A percentile compares a stretch with the other conserved stretches of the same genome.
Conservation (phyloP, 2,113 vertebrate species). For the Glaucomys volans region DNA sequence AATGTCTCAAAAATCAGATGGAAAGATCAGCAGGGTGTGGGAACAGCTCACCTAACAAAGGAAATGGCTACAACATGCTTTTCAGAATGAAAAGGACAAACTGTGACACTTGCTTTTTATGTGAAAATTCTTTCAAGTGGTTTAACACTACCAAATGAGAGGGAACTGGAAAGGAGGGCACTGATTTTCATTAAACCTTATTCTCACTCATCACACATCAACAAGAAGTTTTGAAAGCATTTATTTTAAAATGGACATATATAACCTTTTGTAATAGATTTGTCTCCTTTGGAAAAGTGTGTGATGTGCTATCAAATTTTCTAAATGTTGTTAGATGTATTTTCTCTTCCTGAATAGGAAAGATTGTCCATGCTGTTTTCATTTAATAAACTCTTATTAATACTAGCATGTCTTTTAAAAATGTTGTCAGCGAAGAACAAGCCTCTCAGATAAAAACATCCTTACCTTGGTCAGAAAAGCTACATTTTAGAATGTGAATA, state of each 20-base stretch:
- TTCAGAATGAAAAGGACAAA: not conserved
- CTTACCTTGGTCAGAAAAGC: slow-evolving; percentile 24
- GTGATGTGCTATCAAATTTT: not conserved
- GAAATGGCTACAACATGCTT: not conserved
- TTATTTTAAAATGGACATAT: not conserved
- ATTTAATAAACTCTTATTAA: not conserved
- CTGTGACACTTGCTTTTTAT: not conserved
- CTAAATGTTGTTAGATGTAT: not conserved
- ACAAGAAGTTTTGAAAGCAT: not conserved
- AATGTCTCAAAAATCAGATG: not conserved
- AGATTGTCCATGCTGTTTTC: not conserved
- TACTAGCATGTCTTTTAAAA: not conserved
- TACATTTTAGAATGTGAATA: slow-evolving; percentile 14
- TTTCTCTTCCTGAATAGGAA: not conserved
- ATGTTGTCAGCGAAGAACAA: not conserved
- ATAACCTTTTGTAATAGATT: not conserved
- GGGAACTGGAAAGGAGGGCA: not conserved
- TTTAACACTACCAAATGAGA: not conserved
- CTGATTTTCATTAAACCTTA: not conserved
- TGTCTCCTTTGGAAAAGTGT: not conserved
- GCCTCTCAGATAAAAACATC: not conserved
- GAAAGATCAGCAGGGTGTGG: not conserved
- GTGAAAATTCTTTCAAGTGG: not conserved
- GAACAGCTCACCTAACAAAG: not conserved
- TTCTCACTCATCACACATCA: not conserved